Conservation (phyloP, 2,113 vertebrate genomes). For the Pterocles gutturalis region DNA sequence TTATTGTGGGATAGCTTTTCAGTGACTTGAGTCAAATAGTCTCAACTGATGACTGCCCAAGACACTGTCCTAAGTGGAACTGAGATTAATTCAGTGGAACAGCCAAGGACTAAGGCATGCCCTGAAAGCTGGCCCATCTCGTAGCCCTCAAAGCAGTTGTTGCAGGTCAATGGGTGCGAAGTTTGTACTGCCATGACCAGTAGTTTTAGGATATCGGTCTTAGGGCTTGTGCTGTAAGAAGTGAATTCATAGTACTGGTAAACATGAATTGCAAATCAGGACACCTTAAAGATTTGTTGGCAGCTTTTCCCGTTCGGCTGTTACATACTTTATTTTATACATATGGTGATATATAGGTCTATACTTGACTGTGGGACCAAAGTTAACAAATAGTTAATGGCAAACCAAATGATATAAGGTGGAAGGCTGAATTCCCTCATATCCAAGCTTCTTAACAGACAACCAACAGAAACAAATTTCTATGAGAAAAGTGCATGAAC, state of each 20-base stretch:
- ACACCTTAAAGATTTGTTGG: background rate
- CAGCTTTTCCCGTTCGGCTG: background rate
- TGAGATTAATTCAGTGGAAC: accelerated
- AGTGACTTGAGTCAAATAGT: background rate
- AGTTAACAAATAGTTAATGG: background rate
- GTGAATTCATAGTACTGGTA: background rate
- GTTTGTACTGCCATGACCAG: background rate
- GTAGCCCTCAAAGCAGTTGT: background rate
- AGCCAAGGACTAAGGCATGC: background rate
- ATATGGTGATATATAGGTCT: accelerated
- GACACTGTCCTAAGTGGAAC: background rate
- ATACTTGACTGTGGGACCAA: background rate
- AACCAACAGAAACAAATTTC: background rate
- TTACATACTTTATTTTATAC: background rate
- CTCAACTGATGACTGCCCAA: background rate
- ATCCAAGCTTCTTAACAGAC: background rate
- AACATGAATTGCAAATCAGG: background rate
- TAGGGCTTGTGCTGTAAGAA: background rate
- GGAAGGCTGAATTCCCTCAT: background rate
- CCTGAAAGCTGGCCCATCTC: background rate
- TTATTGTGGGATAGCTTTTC: background rate
- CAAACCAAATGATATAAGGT: background rate
- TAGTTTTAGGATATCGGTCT: background rate
- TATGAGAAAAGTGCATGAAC: background rate
- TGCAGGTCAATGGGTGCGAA: background rate